Percentiles rank a stretch among this genome's conserved stretches.
These are phyloP conservation scores for Hippasteria phrygiana DNA, from an alignment of 53 echinoderm and acorn worm species.

Conservation along the genomic window DNA sequence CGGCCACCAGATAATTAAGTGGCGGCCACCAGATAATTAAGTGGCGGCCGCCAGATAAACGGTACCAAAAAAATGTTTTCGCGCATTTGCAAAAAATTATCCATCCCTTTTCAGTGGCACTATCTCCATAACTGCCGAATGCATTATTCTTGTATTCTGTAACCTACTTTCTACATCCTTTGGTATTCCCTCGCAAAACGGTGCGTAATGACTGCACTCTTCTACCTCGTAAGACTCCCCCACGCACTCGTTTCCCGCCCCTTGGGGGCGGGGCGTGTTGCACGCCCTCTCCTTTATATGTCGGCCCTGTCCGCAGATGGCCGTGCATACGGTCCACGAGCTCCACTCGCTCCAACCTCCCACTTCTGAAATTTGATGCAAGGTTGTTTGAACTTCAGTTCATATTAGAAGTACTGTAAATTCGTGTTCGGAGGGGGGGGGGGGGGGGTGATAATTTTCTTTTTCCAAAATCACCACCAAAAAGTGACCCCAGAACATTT, in stretches of 20 bases:
- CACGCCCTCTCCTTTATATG: conserved; percentile 74
- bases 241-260: conserved; percentile 70
- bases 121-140: no score
- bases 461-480: no score
- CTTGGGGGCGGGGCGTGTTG: conserved; percentile 79
- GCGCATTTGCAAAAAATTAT: no score
- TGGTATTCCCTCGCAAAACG: conserved; percentile 42
- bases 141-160: not conserved
- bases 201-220: conserved; percentile 64
- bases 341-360: conserved; percentile 85
- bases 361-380: conserved; percentile 37
- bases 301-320: conserved; percentile 77
- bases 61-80: no score
- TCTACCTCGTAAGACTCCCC: conserved; percentile 62
- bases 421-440: no score
- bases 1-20: no score
- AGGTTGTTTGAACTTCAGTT: no score
- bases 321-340: conserved; percentile 84
- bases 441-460: no score
- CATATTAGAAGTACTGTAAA: not conserved
- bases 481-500: no score
- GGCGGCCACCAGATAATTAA: conserved; percentile 59
- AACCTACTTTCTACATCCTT: conserved; percentile 41
- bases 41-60: not conserved
- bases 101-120: no score